phyloP scores from a whole-genome alignment of 2,797 vertebrate species.

The Squalus acanthias region DNA sequence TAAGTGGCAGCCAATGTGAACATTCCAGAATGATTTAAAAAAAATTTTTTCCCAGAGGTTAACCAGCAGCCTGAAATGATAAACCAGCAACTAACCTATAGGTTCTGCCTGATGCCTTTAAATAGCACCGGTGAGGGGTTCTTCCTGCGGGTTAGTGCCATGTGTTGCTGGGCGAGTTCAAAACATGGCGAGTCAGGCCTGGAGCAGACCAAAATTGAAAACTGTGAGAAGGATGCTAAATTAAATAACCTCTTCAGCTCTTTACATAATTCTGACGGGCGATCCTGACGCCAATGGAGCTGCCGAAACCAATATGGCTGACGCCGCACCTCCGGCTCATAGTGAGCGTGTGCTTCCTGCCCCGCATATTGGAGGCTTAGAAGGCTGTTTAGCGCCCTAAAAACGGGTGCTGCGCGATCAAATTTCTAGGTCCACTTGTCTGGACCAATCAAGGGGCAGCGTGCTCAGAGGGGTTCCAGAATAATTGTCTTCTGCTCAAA shows the following conservation, averaged over 20 bases:
- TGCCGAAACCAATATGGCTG: background rate
- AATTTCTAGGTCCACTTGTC: background rate
- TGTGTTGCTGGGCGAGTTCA: background rate
- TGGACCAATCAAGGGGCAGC: background rate
- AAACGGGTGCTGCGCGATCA: background rate
- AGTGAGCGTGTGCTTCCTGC: background rate
- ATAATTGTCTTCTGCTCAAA: background rate
- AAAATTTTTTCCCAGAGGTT: background rate
- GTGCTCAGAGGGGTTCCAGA: background rate
- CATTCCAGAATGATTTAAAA: background rate
- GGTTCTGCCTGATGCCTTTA: background rate
- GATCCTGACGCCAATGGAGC: background rate
- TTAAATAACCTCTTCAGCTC: background rate
- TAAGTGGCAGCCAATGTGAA: background rate
- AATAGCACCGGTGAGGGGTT: background rate
- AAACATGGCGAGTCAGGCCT: background rate
- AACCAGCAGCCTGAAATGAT: background rate
- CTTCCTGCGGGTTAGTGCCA: background rate
- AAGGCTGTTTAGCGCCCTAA: background rate
- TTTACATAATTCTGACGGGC: background rate
- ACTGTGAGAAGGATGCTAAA: background rate
- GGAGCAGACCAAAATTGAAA: background rate
- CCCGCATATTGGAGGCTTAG: background rate
- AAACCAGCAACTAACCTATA: background rate
- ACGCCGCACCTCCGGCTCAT: background rate